Conservation (phyloP, 2,888 invertebrate genomes). For the Tyria jacobaeae region DNA sequence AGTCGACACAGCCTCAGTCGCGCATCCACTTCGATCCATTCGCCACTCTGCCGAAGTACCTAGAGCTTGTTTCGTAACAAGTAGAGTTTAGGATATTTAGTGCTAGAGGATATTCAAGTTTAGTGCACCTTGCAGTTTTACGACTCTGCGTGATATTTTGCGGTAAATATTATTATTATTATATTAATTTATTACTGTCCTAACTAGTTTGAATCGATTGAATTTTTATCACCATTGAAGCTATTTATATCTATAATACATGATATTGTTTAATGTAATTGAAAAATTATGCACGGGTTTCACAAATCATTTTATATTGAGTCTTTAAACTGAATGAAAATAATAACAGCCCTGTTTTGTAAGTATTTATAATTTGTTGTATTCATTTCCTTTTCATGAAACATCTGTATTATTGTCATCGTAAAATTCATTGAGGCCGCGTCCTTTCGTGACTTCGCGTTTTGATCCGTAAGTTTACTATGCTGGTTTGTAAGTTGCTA, state of each 20-base stretch:
- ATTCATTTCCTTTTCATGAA: neutral
- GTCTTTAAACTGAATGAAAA: neutral
- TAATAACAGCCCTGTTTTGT: neutral
- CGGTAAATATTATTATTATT: conserved; percentile 44
- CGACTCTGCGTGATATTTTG: conserved; percentile 39
- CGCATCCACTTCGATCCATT: conserved; percentile 64
- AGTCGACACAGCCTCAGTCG: conserved; percentile 64
- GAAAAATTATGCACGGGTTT: too few species aligned
- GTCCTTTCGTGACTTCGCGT: neutral
- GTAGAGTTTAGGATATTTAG: conserved; percentile 57
- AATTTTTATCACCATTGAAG: neutral
- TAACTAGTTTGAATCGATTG: neutral
- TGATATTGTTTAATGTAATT: neutral
- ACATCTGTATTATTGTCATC: neutral
- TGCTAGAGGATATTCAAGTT: conserved; percentile 54
- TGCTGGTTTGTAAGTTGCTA: neutral
- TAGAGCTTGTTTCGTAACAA: conserved; percentile 60
- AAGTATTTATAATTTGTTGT: neutral
- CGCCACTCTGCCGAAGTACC: conserved; percentile 61
- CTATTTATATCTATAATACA: neutral
- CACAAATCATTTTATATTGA: neutral
- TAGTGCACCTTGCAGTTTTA: conserved; percentile 46
- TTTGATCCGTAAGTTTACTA: neutral
- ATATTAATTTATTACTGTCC: conserved; percentile 14
- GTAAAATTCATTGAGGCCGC: neutral